Conservation (phyloP, 2,113 vertebrate species). For the Paralichthys olivaceus region DNA sequence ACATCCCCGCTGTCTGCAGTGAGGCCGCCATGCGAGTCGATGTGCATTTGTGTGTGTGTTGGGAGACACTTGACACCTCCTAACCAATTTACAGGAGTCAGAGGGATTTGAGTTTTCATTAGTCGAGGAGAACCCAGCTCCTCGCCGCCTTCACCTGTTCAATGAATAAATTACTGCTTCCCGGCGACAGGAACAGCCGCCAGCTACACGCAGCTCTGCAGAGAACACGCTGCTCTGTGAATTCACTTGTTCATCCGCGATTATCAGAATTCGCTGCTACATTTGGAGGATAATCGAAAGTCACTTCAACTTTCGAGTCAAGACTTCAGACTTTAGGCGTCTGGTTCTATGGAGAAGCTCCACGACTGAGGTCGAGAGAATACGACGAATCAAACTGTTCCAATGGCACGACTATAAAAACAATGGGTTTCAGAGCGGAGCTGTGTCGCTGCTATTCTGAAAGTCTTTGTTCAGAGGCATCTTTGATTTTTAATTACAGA, state of each 20-base stretch:
- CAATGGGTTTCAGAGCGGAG: too few relatives aligned
- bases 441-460: too few relatives aligned
- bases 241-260: not conserved
- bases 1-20: constrained; percentile 23
- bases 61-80: constrained; percentile 70
- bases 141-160: constrained; percentile 67
- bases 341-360: too few relatives aligned
- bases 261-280: constrained; percentile 1
- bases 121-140: constrained; percentile 44
- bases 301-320: not conserved
- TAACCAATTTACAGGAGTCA: constrained; percentile 71
- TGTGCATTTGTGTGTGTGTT: constrained; percentile 12
- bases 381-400: too few relatives aligned
- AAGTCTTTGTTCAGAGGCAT: too few relatives aligned
- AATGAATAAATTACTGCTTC: constrained; percentile 74
- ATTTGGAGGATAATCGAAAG: not conserved
- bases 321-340: too few relatives aligned
- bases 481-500: too few relatives aligned
- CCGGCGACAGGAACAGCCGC: constrained; percentile 42
- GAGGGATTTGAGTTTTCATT: constrained; percentile 75
- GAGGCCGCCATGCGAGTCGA: constrained; percentile 28
- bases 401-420: too few relatives aligned
- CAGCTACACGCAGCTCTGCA: not conserved
- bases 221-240: not conserved
- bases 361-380: too few relatives aligned